Evolutionary conservation across 1,140 invertebrate species (phyloP), one percentile per base, ranked within the genome.

Genomic region (Heliconius congener): DNA sequence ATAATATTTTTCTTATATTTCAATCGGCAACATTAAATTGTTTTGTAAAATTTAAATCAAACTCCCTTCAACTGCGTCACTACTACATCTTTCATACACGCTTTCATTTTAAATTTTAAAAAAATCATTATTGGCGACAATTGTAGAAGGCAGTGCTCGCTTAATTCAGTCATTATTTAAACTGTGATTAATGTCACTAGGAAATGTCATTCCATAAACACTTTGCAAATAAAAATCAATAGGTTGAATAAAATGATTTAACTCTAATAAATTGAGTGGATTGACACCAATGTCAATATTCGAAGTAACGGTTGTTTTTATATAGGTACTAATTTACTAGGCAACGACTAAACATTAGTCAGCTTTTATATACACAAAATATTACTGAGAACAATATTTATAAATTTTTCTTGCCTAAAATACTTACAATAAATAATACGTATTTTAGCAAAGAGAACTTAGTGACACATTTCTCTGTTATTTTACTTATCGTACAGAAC

Each of bases 201-300:
- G 74, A 80, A 76, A 80, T 71, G 60, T 73, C 71, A 76, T 42
- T 39, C 74, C 39, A 52, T 73, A 76, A 80, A 76, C 78, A 71
- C 76, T 80, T 55, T 71, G 78, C 74, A 80, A 80, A 80, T 80
- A 80, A 80, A 80, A 80, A 80, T 55, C 79, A 76, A 80, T 80
- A 76, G 79, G 74, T 37, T 37, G 74, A 76, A 80, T 76, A 71
- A 76, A 76, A 76, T 76, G 66, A 76, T 80, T 42, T 76, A 80
- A 76, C 50, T 73, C 39, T 80, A 76, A 73, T 76, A 76, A 80
- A 80, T 80, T 75, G 74, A 52, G 72, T 52, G 66, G 78, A 50
- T 76, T 79, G 74, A 79, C 73, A 79, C 78, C 42, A 79, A 42
- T 76, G 57, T 60, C 55, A 60, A 66, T 66, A 66, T 66, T 66